A percentile compares a stretch with the other conserved stretches of the same genome.
Conservation (phyloP, 2,797 vertebrate species). For the Paguma larvata region DNA sequence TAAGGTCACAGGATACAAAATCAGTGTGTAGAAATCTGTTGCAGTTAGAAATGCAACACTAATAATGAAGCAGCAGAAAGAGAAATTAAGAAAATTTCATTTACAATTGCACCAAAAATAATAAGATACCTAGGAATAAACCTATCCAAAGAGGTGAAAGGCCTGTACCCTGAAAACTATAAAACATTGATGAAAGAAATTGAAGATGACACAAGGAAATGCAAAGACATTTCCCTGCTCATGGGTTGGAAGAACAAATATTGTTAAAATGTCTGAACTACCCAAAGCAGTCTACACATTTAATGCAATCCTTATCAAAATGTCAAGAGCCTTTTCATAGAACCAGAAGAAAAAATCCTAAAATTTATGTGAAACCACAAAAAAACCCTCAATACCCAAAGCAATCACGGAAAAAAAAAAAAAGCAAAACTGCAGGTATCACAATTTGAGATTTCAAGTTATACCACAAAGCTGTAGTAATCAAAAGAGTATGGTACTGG, state of each 20-base stretch:
- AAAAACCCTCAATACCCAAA: neutral
- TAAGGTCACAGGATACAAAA: neutral
- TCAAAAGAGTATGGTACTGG: neutral
- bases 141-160: neutral
- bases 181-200: neutral
- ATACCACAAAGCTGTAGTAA: neutral
- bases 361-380: neutral
- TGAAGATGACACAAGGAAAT: neutral
- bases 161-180: neutral
- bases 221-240: neutral
- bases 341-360: neutral
- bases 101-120: neutral
- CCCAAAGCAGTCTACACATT: neutral
- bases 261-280: neutral
- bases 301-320: neutral
- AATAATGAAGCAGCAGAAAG: neutral
- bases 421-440: too few species aligned
- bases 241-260: neutral
- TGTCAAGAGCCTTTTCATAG: neutral
- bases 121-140: neutral
- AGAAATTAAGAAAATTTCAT: neutral
- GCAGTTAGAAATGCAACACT: neutral
- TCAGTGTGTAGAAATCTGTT: neutral
- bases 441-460: too few species aligned
- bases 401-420: neutral